phyloP scores from a whole-genome alignment of 2,888 invertebrate genomes.

The Epirrhoe tristata region DNA sequence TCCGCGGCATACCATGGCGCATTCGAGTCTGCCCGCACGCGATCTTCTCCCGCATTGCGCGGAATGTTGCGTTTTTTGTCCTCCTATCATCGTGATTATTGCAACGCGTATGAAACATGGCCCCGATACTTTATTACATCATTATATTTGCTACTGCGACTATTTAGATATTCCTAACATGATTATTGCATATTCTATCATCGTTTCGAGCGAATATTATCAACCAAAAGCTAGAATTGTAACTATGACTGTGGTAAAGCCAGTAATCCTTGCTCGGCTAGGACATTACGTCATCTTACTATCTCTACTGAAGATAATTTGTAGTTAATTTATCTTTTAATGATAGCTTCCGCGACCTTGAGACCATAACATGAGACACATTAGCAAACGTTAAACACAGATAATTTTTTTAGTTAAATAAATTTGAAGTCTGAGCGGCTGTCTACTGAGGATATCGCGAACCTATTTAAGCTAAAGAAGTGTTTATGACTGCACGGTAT shows the following conservation, averaged over 20 bases:
- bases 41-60: conserved; percentile 57
- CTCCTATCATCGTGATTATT: conserved; percentile 59
- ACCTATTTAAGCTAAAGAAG: neutral
- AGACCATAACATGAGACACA: conserved; percentile 31
- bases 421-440: too few relatives aligned
- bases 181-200: neutral
- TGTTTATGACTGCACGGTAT: too few relatives aligned
- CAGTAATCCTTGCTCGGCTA: conserved; percentile 35
- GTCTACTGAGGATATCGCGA: neutral
- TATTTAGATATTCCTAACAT: neutral
- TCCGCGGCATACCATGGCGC: conserved; percentile 42
- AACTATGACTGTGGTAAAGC: neutral
- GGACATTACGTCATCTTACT: conserved; percentile 55
- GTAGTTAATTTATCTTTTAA: conserved; percentile 54
- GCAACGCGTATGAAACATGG: conserved; percentile 52
- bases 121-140: conserved; percentile 49
- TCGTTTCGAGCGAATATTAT: neutral
- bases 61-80: conserved; percentile 71
- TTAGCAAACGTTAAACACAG: neutral
- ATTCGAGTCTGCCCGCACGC: conserved; percentile 57
- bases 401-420: neutral
- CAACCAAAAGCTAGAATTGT: neutral
- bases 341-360: conserved; percentile 49
- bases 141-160: neutral
- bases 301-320: conserved; percentile 48